A percentile compares a stretch with the other conserved stretches of the same genome.
Evolutionary conservation across 2,888 invertebrate genomes (phyloP).

Genomic region (Octodonta nipae): DNA sequence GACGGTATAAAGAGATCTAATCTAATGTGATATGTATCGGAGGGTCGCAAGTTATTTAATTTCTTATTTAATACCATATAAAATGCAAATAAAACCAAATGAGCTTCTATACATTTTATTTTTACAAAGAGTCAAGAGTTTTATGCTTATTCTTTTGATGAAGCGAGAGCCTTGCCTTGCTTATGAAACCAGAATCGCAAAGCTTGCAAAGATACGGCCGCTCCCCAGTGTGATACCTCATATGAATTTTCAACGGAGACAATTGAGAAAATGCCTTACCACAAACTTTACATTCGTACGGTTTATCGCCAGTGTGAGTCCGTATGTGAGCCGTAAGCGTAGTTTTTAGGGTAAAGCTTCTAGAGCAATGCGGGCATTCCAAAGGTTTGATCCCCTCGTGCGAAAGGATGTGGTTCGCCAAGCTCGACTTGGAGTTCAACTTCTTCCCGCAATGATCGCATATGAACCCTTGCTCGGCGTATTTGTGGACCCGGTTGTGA

Average conservation of each 20-base stretch:
- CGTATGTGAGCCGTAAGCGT: slow-evolving; percentile 24
- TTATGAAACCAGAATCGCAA: slow-evolving; percentile 9
- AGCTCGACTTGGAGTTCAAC: slow-evolving; percentile 17
- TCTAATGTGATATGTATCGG: too few relatives aligned
- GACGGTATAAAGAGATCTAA: too few relatives aligned
- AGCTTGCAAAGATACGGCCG: slow-evolving; percentile 8
- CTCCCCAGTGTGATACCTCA: slow-evolving; percentile 11
- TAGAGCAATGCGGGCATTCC: slow-evolving; percentile 25
- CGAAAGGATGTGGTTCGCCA: slow-evolving; percentile 30
- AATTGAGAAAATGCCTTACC: slow-evolving; percentile 9
- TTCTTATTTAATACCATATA: too few relatives aligned
- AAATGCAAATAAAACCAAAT: too few relatives aligned
- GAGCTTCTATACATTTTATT: too few relatives aligned
- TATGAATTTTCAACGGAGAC: slow-evolving; percentile 7
- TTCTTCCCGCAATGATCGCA: slow-evolving; percentile 26
- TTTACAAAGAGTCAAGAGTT: too few relatives aligned
- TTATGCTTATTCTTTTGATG: slow-evolving; percentile 1
- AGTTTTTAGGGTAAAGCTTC: slow-evolving; percentile 34
- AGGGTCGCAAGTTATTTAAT: too few relatives aligned
- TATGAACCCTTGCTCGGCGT: slow-evolving; percentile 19
- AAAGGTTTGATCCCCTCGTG: slow-evolving; percentile 25
- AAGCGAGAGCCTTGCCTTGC: slow-evolving; percentile 4
- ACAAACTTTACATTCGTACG: slow-evolving; percentile 9
- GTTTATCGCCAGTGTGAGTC: slow-evolving; percentile 22
- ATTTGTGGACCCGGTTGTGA: slow-evolving; percentile 18